Evolutionary conservation across 2,888 invertebrate species (phyloP).

Genomic region (Acanthosepion pharaonis): DNA sequence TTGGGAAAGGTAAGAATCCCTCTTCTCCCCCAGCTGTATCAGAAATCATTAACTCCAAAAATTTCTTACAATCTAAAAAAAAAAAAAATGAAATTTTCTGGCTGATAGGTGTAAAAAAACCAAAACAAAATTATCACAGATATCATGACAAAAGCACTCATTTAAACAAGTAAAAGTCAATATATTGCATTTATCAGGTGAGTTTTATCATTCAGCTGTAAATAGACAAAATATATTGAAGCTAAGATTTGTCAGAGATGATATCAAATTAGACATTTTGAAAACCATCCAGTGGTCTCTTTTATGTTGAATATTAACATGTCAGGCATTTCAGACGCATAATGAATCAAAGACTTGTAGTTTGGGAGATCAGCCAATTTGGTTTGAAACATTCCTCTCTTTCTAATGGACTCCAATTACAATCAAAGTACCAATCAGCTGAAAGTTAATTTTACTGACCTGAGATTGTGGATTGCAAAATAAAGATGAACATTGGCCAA

Average conservation of each 20-base stretch:
- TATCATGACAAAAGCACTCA: too few species aligned
- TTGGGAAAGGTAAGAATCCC: too few species aligned
- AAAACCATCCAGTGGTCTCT: not conserved
- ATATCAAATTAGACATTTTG: not conserved
- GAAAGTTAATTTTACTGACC: not conserved
- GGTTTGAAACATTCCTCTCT: not conserved
- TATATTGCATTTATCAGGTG: too few species aligned
- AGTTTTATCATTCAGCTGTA: too few species aligned
- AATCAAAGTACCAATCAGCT: not conserved
- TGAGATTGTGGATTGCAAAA: not conserved
- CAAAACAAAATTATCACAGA: too few species aligned
- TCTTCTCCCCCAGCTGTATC: too few species aligned
- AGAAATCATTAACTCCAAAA: too few species aligned
- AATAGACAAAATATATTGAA: too few species aligned
- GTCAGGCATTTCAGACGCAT: not conserved
- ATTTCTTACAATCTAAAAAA: too few species aligned
- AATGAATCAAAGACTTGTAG: not conserved
- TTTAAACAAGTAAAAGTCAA: too few species aligned
- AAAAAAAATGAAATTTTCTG: too few species aligned
- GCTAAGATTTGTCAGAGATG: not conserved
- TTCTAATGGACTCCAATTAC: not conserved
- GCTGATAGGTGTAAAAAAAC: too few species aligned
- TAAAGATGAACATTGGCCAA: slow-evolving; percentile 23
- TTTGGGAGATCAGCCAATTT: not conserved
- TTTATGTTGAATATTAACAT: not conserved